These are phyloP conservation scores for Paracentrotus lividus DNA, from an alignment of 53 echinoderm and acorn worm genomes.

Conservation along the genomic window DNA sequence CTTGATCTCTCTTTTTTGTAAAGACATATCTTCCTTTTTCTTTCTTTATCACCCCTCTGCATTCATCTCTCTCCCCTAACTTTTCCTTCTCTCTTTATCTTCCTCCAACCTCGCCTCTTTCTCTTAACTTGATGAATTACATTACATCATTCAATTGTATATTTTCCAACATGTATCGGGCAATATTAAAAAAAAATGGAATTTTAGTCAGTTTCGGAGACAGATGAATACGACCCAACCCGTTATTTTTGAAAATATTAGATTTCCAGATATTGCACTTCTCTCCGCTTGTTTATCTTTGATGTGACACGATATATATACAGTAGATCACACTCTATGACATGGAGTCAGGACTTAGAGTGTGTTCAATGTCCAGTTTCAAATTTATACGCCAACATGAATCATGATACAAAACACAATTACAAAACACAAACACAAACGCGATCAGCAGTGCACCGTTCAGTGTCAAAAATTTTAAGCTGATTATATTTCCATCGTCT, in stretches of 20 bases:
- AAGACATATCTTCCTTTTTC: too few species aligned
- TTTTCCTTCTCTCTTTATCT: not conserved
- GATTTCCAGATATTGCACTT: conserved; percentile 32
- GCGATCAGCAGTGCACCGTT: too few species aligned
- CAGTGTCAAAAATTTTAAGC: too few species aligned
- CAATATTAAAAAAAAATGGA: not conserved
- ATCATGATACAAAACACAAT: too few species aligned
- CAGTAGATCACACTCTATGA: not conserved
- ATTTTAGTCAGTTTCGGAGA: not conserved
- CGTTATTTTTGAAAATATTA: not conserved
- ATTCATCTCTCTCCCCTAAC: not conserved
- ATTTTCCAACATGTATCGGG: not conserved
- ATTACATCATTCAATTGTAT: not conserved
- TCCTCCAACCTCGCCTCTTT: not conserved
- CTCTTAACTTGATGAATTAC: not conserved
- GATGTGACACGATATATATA: not conserved
- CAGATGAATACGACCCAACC: not conserved
- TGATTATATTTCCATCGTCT: too few species aligned
- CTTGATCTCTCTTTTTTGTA: too few species aligned
- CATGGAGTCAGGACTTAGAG: not conserved
- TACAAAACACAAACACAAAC: too few species aligned
- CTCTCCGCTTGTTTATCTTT: not conserved
- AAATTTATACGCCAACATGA: too few species aligned
- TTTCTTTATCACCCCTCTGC: too few species aligned
- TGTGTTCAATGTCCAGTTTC: too few species aligned